A percentile compares a stretch with the other conserved stretches of the same genome.
Conservation (phyloP, 1,140 invertebrate species). For the Eumaeus atala region DNA sequence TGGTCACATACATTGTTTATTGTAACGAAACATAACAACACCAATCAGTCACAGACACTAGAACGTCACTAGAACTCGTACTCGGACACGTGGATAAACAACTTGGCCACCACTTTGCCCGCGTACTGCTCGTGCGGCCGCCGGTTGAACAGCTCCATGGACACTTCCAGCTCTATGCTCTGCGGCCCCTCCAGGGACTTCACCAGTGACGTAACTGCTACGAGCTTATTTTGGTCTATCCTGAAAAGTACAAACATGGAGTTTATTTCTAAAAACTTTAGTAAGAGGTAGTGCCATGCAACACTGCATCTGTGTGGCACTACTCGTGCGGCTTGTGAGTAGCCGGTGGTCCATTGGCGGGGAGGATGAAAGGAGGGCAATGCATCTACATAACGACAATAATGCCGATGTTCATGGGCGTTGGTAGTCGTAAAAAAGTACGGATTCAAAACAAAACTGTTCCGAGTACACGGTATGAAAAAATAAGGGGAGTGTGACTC, state of each 20-base stretch:
- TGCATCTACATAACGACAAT: too few species aligned
- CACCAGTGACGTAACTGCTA: conserved; percentile 84
- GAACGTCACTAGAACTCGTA: conserved; percentile 80
- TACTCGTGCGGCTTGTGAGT: too few species aligned
- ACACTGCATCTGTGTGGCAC: too few species aligned
- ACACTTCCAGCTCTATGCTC: conserved; percentile 89
- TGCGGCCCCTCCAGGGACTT: conserved; percentile 87
- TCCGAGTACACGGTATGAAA: too few species aligned
- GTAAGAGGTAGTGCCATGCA: too few species aligned
- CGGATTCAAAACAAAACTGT: too few species aligned
- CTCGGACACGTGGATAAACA: conserved; percentile 89
- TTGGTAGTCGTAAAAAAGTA: too few species aligned
- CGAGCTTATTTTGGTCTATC: conserved; percentile 73
- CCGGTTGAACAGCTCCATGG: conserved; percentile 87
- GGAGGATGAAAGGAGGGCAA: too few species aligned
- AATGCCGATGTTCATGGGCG: too few species aligned
- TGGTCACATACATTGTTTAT: not conserved
- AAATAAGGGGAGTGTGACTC: too few species aligned
- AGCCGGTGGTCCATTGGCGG: too few species aligned
- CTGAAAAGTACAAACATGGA: conserved; percentile 39
- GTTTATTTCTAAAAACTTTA: too few species aligned
- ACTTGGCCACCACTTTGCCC: conserved; percentile 87
- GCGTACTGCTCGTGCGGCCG: conserved; percentile 81
- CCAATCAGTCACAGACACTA: conserved; percentile 1
- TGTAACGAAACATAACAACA: conserved; percentile 7